Percentiles rank a stretch among this genome's conserved stretches.
Evolutionary conservation across 2,113 vertebrate species (phyloP).

Genomic region (Neopipo cinnamomea): DNA sequence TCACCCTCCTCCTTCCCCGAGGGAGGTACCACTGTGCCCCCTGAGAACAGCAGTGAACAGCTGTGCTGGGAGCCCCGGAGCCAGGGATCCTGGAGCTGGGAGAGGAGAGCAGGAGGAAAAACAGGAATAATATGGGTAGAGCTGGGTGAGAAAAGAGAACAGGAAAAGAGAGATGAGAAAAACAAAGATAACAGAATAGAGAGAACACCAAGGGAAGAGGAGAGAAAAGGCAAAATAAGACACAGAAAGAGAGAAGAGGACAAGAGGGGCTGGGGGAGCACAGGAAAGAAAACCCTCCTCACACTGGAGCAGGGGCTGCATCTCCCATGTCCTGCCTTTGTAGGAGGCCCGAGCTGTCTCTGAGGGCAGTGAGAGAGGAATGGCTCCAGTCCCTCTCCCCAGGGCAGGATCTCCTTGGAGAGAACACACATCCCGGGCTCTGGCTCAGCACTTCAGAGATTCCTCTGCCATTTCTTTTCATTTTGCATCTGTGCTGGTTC

Average conservation of each 20-base stretch:
- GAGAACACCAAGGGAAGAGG: neutral
- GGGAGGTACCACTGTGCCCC: neutral
- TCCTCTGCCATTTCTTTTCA: neutral
- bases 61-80: neutral
- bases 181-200: neutral
- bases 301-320: neutral
- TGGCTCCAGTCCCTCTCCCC: neutral
- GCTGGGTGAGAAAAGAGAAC: neutral
- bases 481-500: neutral
- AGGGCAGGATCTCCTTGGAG: neutral
- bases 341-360: neutral
- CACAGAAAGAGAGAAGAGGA: neutral
- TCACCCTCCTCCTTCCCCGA: neutral
- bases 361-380: neutral
- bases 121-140: rapidly evolving
- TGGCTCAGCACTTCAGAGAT: neutral
- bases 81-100: neutral
- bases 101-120: neutral
- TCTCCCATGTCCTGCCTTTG: neutral
- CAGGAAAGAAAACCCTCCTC: neutral
- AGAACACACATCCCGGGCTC: neutral
- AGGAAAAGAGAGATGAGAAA: neutral
- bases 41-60: neutral
- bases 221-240: neutral
- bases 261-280: neutral